Evolutionary conservation across 2,888 invertebrate species (phyloP), one percentile per base, ranked within the genome.

Genomic region (Ditula angustiorana): DNA sequence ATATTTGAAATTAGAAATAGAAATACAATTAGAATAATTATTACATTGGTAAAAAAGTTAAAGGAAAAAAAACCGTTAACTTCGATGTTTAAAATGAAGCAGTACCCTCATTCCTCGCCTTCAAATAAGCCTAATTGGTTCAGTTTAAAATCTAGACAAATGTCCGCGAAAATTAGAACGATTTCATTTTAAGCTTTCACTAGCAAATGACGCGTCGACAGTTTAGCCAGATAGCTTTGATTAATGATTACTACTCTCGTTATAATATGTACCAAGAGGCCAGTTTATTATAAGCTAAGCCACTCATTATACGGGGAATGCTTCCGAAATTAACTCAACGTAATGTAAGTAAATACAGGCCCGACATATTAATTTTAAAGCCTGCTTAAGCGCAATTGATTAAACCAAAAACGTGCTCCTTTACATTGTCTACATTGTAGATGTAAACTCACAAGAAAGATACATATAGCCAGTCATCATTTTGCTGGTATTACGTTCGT

Each of bases 301-400:
- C 41, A 10, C 19, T 50, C 3, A 30, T 28, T 16, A 8, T 41
- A 13, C 30, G 11, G n/a, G 37, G 26, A 28, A 41, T n/a, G 47
- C 37, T 16, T 23, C 37, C 11, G 49, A 16, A 61, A 1, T 44
- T 30, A 13, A 61, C 46, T 33, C 26, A 10, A 55, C 21, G 5
- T 2, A 5, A 46, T 35, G 16, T 16, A 28, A 19, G 21, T 13
- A 5, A 26, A 37, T 35, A 16, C 35, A 7, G 26, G 13, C 11
- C 10, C 24, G n/a, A 35, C 30, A n/a, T 53, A 62, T 62, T 57
- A 44, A 62, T 62, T 57, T 57, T 62, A 50, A 62, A 57, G 62
- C 37, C 49, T 8, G 46, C 55, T 47, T 56, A 37, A 47, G n/a
- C 30, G 37, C 56, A 57, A 47, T 62, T 50, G 47, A 62, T 49